Base-by-base conservation (phyloP, 2,113 vertebrate genomes). In the Entelurus aequoreus region DNA sequence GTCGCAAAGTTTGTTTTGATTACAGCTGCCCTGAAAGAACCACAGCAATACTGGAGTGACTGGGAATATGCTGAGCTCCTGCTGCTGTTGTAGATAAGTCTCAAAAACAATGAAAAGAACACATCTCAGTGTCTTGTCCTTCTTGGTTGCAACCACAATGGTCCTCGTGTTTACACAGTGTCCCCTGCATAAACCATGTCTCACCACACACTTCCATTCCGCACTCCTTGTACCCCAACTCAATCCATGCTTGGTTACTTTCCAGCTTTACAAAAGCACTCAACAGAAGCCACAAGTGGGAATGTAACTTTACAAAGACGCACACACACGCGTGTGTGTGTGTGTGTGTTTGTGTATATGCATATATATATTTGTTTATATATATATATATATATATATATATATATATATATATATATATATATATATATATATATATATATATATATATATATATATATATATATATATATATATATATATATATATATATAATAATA, bases 1-100 rank as follows among this genome's bases (percentile, higher is more conserved):
- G 71, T 87, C 79, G 66, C 81, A 88, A 75, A 72, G 78, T 85
- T 80, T 85, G 78, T 87, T 88, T 84, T 84, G 69, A 81, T 75
- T 83, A 73, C 61, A 70, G 66, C 68, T 70, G 73, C 75, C 66
- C 69, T 84, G 64, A 76, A 74, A 76, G 67, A 80, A 79, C 84
- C 81, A 69, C 78, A 81, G 69, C 67, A 78, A 74, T 73, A 75
- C 69, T 77, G 63, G 70, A 76, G 78, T 62, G 68, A 83, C 80
- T 81, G 81, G 69, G 75, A 78, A 79, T 77, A 74, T 68, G 63
- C 77, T 66, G 70, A 72, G 68, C 71, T 73, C 49, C 59, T 69
- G 74, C 75, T 79, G 63, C 75, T 79, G 63, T 75, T 68, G 54
- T 35, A 76, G 78, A 81, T 69, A 75, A 83, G 77, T 78, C 62